These are phyloP conservation scores for Meloe dianella DNA, from an alignment of 2,888 invertebrate genomes.

Conservation along the genomic window DNA sequence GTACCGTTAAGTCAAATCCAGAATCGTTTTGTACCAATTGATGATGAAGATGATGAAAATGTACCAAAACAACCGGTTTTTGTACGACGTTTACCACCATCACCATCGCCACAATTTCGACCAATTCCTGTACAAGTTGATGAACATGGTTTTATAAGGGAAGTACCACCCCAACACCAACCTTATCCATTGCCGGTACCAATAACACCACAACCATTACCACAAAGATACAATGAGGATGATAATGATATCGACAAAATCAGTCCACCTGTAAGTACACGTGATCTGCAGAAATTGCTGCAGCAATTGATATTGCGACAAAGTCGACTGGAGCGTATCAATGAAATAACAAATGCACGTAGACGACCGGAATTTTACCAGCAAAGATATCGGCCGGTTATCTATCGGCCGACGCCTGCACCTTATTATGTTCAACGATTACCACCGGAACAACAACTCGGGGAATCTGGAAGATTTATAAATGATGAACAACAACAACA, in stretches of 20 bases:
- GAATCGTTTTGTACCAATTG: conserved; percentile 45
- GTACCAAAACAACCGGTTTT: conserved; percentile 47
- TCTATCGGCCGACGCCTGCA: conserved; percentile 35
- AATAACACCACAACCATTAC: conserved; percentile 31
- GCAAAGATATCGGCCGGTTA: conserved; percentile 25
- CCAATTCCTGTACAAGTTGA: conserved; percentile 57
- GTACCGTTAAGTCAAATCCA: conserved; percentile 55
- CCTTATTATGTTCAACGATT: conserved; percentile 41
- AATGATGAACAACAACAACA: conserved; percentile 23
- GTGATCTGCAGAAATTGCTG: conserved; percentile 72
- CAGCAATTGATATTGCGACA: conserved; percentile 71
- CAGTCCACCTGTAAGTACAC: conserved; percentile 72
- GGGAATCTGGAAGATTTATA: conserved; percentile 37
- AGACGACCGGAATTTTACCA: conserved; percentile 36
- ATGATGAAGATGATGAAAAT: conserved; percentile 39
- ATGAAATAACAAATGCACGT: conserved; percentile 59
- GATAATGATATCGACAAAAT: conserved; percentile 66
- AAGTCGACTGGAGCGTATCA: conserved; percentile 65
- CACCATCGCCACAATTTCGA: conserved; percentile 44
- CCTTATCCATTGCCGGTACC: conserved; percentile 46
- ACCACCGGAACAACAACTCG: conserved; percentile 22
- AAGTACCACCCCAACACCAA: conserved; percentile 42
- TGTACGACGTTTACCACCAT: conserved; percentile 39
- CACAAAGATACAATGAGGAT: conserved; percentile 38
- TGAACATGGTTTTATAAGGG: conserved; percentile 54